phyloP scores from a whole-genome alignment of 92 coral and sea anemone species.

The Ricordea florida region DNA sequence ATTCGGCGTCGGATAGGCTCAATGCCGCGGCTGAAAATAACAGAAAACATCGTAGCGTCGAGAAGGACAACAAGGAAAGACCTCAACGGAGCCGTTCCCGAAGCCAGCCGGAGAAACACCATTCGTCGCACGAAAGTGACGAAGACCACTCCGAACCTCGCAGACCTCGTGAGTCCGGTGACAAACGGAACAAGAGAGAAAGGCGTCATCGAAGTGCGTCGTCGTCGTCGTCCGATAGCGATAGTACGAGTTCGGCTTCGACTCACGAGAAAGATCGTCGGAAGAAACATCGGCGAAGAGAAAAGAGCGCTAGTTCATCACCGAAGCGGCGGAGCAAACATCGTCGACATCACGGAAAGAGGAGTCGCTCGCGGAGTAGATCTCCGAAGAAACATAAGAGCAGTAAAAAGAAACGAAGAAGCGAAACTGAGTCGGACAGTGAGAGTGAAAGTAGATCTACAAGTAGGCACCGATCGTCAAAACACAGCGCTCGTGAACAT shows the following conservation, averaged over 20 bases:
- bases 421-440: slow-evolving; percentile 57
- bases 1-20: slow-evolving; percentile 19
- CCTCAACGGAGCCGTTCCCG: slow-evolving; percentile 54
- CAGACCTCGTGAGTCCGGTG: background rate
- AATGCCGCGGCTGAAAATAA: slow-evolving; percentile 13
- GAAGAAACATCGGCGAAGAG: slow-evolving; percentile 74
- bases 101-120: slow-evolving; percentile 19
- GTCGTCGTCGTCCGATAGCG: slow-evolving; percentile 24
- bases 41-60: slow-evolving; percentile 46
- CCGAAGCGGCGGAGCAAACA: slow-evolving; percentile 68
- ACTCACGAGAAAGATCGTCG: slow-evolving; percentile 68
- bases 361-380: slow-evolving; percentile 67
- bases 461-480: slow-evolving; percentile 9
- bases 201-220: slow-evolving; percentile 13
- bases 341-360: slow-evolving; percentile 39
- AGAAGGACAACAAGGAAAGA: slow-evolving; percentile 19
- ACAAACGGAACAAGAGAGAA: slow-evolving; percentile 4
- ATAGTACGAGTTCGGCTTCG: slow-evolving; percentile 45
- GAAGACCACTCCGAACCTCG: background rate
- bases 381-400: slow-evolving; percentile 72
- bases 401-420: slow-evolving; percentile 59
- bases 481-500: slow-evolving; percentile 14
- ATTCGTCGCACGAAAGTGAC: slow-evolving; percentile 6
- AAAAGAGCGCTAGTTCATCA: slow-evolving; percentile 77
- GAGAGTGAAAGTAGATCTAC: slow-evolving; percentile 54